phyloP scores from a whole-genome alignment of 1,140 invertebrate species.

The Oryctes rhinoceros region DNA sequence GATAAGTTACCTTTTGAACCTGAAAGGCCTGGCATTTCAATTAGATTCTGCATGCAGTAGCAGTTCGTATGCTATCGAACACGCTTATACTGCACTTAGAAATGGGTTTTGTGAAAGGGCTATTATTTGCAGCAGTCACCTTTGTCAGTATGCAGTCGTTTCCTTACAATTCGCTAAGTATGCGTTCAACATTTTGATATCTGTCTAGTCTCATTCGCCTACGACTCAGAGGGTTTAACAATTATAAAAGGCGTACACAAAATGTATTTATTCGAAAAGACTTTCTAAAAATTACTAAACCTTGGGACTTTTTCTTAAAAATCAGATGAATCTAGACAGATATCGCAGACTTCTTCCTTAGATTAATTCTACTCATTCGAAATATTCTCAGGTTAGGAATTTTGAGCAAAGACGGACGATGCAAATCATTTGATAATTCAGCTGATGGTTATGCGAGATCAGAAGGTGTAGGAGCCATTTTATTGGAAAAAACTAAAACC shows the following conservation, averaged over 20 bases:
- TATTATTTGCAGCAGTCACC: conserved; percentile 84
- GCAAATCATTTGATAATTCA: conserved; percentile 88
- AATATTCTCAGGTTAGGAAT: conserved; percentile 81
- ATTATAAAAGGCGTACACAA: no score
- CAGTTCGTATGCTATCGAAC: conserved; percentile 84
- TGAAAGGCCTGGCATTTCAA: conserved; percentile 80
- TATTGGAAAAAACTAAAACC: conserved; percentile 82
- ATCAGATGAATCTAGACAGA: no score
- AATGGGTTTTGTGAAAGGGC: conserved; percentile 85
- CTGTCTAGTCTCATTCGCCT: no score
- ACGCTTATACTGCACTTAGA: conserved; percentile 80
- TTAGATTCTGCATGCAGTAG: conserved; percentile 93
- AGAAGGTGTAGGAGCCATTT: conserved; percentile 80
- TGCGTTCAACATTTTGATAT: neutral
- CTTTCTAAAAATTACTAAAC: neutral
- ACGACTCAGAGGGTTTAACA: no score
- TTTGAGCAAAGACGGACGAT: conserved; percentile 83
- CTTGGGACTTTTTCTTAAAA: no score
- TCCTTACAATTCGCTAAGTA: conserved; percentile 79
- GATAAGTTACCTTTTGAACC: conserved; percentile 79
- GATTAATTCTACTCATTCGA: no score
- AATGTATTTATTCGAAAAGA: neutral
- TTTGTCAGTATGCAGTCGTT: conserved; percentile 85
- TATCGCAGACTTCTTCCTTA: no score
- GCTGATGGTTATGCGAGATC: conserved; percentile 81